Percentiles rank a stretch among this genome's conserved stretches.
phyloP scores from a whole-genome alignment of 2,113 vertebrate species.

The Oxygymnocypris stewartii region DNA sequence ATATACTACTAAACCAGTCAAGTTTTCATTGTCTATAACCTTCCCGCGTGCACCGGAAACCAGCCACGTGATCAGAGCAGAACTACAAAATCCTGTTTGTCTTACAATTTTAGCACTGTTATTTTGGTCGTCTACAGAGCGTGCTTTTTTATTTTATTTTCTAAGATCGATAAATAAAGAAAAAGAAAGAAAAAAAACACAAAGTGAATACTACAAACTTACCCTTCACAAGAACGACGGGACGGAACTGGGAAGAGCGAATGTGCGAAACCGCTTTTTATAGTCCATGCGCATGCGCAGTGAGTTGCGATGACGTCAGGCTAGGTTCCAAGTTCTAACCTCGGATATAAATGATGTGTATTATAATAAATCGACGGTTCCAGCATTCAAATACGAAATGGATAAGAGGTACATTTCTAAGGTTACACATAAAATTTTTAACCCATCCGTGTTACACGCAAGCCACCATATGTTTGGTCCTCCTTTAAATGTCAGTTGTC shows the following conservation, averaged over 20 bases:
- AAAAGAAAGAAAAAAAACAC: no score
- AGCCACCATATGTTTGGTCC: not conserved
- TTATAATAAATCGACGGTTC: no score
- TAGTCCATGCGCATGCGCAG: conserved; percentile 1
- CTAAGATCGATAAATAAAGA: no score
- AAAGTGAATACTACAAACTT: not conserved
- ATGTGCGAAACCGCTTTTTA: not conserved
- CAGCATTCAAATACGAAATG: no score
- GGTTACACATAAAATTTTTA: not conserved
- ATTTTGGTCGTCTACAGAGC: not conserved
- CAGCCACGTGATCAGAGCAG: not conserved
- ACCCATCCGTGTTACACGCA: not conserved
- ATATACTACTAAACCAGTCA: not conserved
- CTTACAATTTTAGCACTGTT: not conserved
- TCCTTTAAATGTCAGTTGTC: not conserved
- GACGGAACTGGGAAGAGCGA: not conserved
- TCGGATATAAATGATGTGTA: no score
- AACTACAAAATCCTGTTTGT: not conserved
- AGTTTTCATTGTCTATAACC: not conserved
- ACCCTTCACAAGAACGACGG: not conserved
- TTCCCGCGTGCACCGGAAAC: not conserved
- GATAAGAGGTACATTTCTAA: no score
- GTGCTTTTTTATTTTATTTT: no score
- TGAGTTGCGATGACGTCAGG: not conserved
- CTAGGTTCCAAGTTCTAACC: not conserved